Evolutionary conservation across 2,797 vertebrate genomes (phyloP), one percentile per base, ranked within the genome.

Genomic region (Chelon auratus): DNA sequence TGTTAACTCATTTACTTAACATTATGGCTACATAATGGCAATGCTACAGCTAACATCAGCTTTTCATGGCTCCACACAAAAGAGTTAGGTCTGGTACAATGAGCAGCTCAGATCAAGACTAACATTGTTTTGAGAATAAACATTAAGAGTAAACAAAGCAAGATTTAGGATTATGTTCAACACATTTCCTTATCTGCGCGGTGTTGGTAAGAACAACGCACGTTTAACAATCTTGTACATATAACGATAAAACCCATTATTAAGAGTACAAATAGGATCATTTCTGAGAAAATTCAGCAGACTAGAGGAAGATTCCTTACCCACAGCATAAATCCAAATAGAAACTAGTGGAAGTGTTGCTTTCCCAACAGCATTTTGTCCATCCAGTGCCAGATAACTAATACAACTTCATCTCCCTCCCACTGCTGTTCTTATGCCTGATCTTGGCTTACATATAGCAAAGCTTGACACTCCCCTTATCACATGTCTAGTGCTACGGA

Each of bases 241-340:
- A 2, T 14, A 62, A 15, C 17, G 4, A 55, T 50, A 5, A 22
- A 62, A 3, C 2, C 39, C 5, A n/a, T 56, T 20, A 30, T 52
- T 5, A 54, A 5, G 12, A 37, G 43, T 54, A 63, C 33, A 55
- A 68, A 39, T 12, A 9, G 45, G 4, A 20, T 13, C 0, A 37
- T 22, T 42, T 51, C 5, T 0, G 4, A 45, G 20, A 43, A 33
- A 9, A 22, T 9, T 1, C 30, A 36, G 2, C 26, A 66, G 3
- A n/a, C 3, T 45, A 13, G 0, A 75, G 2, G 39, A 56, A 5
- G 12, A 48, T 22, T 63, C 65, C 90, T 92, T 93, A 94, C 94
- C 90, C 12, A 86, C 58, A 83, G 22, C 53, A 78, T 70, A 43
- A 80, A 81, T 92, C 86, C 81, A 71, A 61, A 37, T 18, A 78